phyloP scores from a whole-genome alignment of 2,888 invertebrate species.

The Drosophila pullipes region DNA sequence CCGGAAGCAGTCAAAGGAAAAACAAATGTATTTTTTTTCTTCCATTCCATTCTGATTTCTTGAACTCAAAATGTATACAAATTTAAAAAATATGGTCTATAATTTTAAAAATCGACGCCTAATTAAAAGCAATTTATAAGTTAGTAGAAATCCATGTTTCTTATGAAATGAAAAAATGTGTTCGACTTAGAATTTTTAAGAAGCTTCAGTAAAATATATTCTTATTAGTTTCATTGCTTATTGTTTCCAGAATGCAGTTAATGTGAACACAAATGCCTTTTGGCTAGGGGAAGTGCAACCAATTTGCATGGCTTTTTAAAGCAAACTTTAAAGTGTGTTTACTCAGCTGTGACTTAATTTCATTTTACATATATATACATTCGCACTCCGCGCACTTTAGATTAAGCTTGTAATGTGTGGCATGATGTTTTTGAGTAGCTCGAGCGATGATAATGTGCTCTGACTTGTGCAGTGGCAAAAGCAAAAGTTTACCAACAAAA shows the following conservation, averaged over 20 bases:
- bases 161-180: neutral
- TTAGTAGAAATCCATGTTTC: neutral
- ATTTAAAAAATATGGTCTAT: neutral
- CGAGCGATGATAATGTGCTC: conserved; percentile 70
- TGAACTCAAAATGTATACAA: neutral
- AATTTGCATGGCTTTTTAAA: conserved; percentile 43
- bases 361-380: conserved; percentile 55
- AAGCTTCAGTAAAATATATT: neutral
- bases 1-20: conserved; percentile 1
- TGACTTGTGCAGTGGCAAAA: conserved; percentile 57
- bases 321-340: conserved; percentile 42
- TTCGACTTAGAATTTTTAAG: neutral
- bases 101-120: neutral
- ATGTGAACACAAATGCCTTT: neutral
- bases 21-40: neutral
- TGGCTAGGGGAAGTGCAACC: neutral
- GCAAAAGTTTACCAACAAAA: conserved; percentile 55
- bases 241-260: neutral
- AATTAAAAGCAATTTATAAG: neutral
- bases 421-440: conserved; percentile 58
- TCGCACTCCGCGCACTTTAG: conserved; percentile 21
- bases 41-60: neutral
- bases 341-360: conserved; percentile 76
- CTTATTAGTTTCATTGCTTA: neutral
- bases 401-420: conserved; percentile 60